Conservation (phyloP, 2,888 invertebrate species). For the Oasisia sp. region DNA sequence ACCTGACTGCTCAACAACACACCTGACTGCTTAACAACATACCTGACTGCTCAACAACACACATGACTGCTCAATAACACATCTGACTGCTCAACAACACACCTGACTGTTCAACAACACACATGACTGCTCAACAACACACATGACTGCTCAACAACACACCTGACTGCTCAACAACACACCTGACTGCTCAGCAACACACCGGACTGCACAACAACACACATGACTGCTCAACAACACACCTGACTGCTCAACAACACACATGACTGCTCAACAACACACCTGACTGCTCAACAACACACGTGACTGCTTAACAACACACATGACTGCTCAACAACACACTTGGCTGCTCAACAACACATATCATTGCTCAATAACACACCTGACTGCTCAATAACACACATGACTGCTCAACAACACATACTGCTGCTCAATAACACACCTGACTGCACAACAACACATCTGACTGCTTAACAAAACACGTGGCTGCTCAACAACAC, state of each 20-base stretch:
- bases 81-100: conserved; percentile 26
- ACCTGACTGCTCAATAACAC: neutral
- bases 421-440: too few relatives aligned
- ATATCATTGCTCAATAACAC: neutral
- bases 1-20: neutral
- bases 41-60: too few relatives aligned
- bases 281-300: conserved; percentile 26
- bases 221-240: too few relatives aligned
- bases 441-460: conserved; percentile 39
- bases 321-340: conserved; percentile 39
- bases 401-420: too few relatives aligned
- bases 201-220: neutral
- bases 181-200: neutral
- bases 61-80: too few relatives aligned
- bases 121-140: conserved; percentile 39
- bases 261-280: too few relatives aligned
- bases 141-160: neutral
- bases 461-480: too few relatives aligned
- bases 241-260: too few relatives aligned
- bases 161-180: too few relatives aligned
- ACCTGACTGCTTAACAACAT: neutral
- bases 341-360: too few relatives aligned
- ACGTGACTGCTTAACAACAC: conserved; percentile 45
- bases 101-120: conserved; percentile 46
- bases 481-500: neutral